Evolutionary conservation across 1,140 invertebrate genomes (phyloP).

Genomic region (Drosophila obscura): DNA sequence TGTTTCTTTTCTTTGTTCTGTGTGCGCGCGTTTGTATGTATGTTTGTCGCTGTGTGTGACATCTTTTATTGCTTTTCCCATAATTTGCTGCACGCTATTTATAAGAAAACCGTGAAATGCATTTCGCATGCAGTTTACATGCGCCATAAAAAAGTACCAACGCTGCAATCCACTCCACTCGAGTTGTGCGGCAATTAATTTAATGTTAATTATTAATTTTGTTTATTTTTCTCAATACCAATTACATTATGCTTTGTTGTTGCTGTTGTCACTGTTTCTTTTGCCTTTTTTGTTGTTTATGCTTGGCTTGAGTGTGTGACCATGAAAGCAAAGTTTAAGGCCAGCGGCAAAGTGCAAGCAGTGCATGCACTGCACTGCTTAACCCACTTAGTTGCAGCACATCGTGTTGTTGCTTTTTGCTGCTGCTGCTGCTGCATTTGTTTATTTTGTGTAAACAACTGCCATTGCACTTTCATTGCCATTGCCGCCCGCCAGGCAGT

Average conservation of each 20-base stretch:
- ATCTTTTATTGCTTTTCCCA: conserved; percentile 55
- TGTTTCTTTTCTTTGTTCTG: conserved; percentile 23
- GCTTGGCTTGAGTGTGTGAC: conserved; percentile 4
- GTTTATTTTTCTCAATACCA: conserved; percentile 14
- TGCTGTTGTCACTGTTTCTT: conserved; percentile 5
- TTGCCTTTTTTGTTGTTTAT: background rate
- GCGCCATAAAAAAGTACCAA: too few species aligned
- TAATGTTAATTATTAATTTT: conserved; percentile 44
- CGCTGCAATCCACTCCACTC: conserved; percentile 7
- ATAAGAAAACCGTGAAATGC: conserved; percentile 28
- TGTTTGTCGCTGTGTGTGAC: conserved; percentile 33
- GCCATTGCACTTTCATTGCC: conserved; percentile 49
- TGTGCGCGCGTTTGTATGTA: conserved; percentile 12
- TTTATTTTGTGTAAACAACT: conserved; percentile 52
- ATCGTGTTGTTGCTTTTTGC: conserved; percentile 27
- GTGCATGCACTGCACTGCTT: conserved; percentile 29
- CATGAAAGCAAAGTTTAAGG: conserved; percentile 44
- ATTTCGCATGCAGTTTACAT: conserved; percentile 34
- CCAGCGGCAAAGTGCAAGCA: conserved; percentile 22
- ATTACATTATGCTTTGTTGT: conserved; percentile 21
- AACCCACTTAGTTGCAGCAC: conserved; percentile 14
- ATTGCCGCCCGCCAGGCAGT: conserved; percentile 35
- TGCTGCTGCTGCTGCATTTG: conserved; percentile 28
- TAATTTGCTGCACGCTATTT: conserved; percentile 59
- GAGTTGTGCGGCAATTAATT: conserved; percentile 29